Conservation (phyloP, 2,888 invertebrate species). For the Sinotaia quadrata region DNA sequence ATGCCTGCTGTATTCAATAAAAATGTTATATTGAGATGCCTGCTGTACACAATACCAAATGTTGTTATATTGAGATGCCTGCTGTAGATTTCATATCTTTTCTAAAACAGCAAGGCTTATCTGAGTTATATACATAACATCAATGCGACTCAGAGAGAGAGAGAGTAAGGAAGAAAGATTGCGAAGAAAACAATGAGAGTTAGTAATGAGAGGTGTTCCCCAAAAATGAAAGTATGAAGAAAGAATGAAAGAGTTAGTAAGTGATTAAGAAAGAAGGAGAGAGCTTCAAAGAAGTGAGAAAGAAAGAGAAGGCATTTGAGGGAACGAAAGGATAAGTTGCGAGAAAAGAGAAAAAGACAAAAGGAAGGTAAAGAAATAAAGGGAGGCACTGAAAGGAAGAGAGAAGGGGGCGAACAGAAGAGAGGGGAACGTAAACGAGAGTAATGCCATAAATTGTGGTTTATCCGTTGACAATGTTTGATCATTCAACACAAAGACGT, state of each 20-base stretch:
- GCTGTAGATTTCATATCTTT: no score
- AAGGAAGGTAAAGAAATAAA: not conserved
- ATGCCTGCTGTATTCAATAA: no score
- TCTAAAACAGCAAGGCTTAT: not conserved
- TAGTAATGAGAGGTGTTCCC: not conserved
- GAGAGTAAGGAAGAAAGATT: not conserved
- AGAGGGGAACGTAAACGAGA: not conserved
- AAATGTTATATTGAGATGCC: no score
- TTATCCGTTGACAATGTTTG: not conserved
- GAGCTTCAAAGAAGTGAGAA: not conserved
- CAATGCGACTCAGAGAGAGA: not conserved
- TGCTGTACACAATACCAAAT: no score
- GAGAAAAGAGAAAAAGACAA: not conserved
- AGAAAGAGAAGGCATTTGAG: not conserved
- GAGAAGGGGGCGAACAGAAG: not conserved
- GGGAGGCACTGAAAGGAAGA: not conserved
- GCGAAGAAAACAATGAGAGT: not conserved
- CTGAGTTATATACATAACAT: not conserved
- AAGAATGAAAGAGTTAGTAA: not conserved
- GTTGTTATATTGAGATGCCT: no score
- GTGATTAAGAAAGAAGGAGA: not conserved
- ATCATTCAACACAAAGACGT: not conserved
- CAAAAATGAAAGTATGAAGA: not conserved
- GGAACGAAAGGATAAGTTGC: not conserved
- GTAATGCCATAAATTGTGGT: not conserved